phyloP scores from a whole-genome alignment of 2,113 vertebrate species.

The Corapipo altera region DNA sequence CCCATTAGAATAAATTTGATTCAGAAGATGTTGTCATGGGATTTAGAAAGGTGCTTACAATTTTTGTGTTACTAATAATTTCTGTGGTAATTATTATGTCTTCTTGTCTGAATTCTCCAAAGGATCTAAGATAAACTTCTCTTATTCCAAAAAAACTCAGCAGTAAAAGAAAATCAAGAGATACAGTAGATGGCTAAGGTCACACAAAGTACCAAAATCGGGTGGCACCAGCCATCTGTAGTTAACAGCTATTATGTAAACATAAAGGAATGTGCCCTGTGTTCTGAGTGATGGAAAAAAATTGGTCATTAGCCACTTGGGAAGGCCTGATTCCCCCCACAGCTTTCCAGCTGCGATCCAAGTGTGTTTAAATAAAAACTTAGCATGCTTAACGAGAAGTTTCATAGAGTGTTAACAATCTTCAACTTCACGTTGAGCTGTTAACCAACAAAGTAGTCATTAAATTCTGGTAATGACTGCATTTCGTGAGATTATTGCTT shows the following conservation, averaged over 20 bases:
- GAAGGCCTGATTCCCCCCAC: conserved; percentile 53
- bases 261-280: conserved; percentile 69
- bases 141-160: not conserved
- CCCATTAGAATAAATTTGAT: not conserved
- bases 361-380: conserved; percentile 75
- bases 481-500: conserved; percentile 70
- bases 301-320: conserved; percentile 63
- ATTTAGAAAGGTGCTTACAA: not conserved
- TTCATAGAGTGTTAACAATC: conserved; percentile 84
- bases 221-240: conserved; percentile 70
- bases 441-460: conserved; percentile 81
- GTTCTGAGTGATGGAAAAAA: conserved; percentile 66
- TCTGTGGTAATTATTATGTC: not conserved
- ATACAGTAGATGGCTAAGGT: not conserved
- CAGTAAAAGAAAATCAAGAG: not conserved
- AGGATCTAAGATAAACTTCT: not conserved
- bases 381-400: conserved; percentile 75
- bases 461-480: conserved; percentile 74
- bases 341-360: conserved; percentile 73
- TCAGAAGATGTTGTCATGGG: not conserved
- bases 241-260: conserved; percentile 75
- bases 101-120: not conserved
- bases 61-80: not conserved
- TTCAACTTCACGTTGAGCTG: conserved; percentile 76
- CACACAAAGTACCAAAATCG: conserved; percentile 39